phyloP scores from a whole-genome alignment of 2,888 invertebrate genomes.

The Neoscelio sp. region DNA sequence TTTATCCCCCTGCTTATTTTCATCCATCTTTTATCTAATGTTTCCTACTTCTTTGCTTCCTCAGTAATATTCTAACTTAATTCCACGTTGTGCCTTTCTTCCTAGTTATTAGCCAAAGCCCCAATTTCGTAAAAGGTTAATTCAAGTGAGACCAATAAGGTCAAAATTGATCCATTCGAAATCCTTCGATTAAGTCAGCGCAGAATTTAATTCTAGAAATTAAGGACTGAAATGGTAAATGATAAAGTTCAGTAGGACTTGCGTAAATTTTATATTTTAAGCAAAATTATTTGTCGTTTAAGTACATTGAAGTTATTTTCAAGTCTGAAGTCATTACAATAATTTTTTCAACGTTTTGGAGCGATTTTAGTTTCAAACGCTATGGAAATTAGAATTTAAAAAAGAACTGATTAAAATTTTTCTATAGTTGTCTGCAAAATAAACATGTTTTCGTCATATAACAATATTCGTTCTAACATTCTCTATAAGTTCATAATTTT shows the following conservation, averaged over 20 bases:
- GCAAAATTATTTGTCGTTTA: too few relatives aligned
- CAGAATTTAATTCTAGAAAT: constrained; percentile 22
- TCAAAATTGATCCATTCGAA: constrained; percentile 31
- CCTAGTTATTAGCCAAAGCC: constrained; percentile 56
- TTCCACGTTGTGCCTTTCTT: constrained; percentile 17
- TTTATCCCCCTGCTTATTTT: constrained; percentile 58
- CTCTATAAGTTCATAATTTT: too few relatives aligned
- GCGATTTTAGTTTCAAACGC: too few relatives aligned
- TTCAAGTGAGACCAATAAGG: constrained; percentile 24
- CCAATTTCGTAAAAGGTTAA: constrained; percentile 47
- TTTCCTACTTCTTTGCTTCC: constrained; percentile 66
- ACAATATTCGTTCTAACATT: too few relatives aligned
- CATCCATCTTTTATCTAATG: constrained; percentile 63
- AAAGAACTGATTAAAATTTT: too few relatives aligned
- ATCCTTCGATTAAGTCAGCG: not conserved
- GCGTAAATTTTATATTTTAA: too few relatives aligned
- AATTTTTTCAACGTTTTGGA: too few relatives aligned
- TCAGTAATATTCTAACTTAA: constrained; percentile 43
- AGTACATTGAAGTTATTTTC: too few relatives aligned
- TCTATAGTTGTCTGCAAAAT: too few relatives aligned
- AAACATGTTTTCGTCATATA: too few relatives aligned
- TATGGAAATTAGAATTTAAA: too few relatives aligned
- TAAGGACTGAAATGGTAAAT: not conserved
- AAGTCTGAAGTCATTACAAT: too few relatives aligned
- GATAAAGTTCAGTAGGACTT: constrained; percentile 12